These are phyloP conservation scores for Zoanthus solanderi DNA, from an alignment of 92 coral and sea anemone genomes.

Conservation along the genomic window DNA sequence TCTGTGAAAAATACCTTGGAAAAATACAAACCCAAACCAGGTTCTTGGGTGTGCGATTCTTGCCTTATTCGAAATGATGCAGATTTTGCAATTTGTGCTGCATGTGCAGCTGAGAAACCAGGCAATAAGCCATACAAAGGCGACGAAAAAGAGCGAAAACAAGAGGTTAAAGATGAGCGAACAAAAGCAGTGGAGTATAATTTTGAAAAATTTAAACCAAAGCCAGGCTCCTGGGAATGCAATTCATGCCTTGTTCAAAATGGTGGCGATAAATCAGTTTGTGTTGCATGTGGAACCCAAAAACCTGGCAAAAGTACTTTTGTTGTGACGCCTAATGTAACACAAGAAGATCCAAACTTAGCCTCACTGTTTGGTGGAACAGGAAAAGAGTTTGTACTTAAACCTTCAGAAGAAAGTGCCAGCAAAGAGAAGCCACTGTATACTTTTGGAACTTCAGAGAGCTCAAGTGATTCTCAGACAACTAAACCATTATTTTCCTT, in stretches of 20 bases:
- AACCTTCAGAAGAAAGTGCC: not conserved
- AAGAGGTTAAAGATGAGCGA: not conserved
- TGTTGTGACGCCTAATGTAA: conserved; percentile 4
- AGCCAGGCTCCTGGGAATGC: conserved; percentile 74
- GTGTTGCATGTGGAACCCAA: conserved; percentile 69
- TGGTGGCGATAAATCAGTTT: conserved; percentile 20
- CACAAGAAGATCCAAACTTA: not conserved
- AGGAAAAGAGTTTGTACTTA: not conserved
- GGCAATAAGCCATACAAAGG: conserved; percentile 11
- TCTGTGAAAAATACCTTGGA: conserved; percentile 7
- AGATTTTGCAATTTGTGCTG: conserved; percentile 52
- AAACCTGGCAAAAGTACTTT: conserved; percentile 63
- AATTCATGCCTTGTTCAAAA: conserved; percentile 61
- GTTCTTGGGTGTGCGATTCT: conserved; percentile 71
- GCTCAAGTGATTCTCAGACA: not conserved
- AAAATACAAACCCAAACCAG: conserved; percentile 31
- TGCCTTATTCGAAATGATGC: conserved; percentile 54
- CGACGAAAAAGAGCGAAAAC: not conserved
- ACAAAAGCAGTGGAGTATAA: not conserved
- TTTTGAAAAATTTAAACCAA: conserved; percentile 37
- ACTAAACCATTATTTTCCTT: conserved; percentile 15
- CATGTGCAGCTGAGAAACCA: conserved; percentile 69
- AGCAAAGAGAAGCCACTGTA: not conserved
- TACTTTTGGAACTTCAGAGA: not conserved
- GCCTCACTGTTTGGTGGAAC: conserved; percentile 3